A percentile compares a stretch with the other conserved stretches of the same genome.
These are phyloP conservation scores for Oryzias sinensis DNA, from an alignment of 2,797 vertebrate species.

Conservation along the genomic window DNA sequence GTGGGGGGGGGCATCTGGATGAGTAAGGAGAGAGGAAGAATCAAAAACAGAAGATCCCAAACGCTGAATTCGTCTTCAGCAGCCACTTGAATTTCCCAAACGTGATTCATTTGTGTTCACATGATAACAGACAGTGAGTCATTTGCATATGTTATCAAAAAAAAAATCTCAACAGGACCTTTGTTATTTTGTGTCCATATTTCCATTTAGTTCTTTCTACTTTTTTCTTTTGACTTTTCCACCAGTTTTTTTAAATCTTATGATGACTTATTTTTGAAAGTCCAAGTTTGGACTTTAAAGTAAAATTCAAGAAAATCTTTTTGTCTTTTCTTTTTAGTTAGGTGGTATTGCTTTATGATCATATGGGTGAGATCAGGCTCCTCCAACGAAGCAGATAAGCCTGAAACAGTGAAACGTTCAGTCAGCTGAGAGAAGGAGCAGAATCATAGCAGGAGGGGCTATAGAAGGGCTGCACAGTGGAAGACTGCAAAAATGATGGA, in stretches of 20 bases:
- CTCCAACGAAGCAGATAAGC: constrained; percentile 11
- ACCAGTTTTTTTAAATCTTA: no score
- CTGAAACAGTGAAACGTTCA: constrained; percentile 8
- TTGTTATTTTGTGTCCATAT: neutral
- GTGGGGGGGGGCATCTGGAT: no score
- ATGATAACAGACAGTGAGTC: neutral
- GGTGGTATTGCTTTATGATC: neutral
- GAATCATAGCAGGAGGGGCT: constrained; percentile 18
- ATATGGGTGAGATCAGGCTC: constrained; percentile 4
- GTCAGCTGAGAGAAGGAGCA: constrained; percentile 29
- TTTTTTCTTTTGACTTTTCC: neutral
- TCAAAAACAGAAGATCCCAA: no score
- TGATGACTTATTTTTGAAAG: no score
- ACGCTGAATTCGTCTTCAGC: neutral
- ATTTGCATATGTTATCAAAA: neutral
- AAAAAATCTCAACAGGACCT: neutral
- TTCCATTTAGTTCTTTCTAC: neutral
- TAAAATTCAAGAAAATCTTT: no score
- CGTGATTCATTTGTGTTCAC: neutral
- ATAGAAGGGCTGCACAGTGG: constrained; percentile 24
- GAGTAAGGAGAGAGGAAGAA: no score
- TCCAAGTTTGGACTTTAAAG: no score
- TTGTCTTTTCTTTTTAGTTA: neutral
- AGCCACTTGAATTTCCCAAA: neutral
- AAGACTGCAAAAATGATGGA: constrained; percentile 43